A percentile compares a stretch with the other conserved stretches of the same genome.
Conservation (phyloP, 2,797 vertebrate species). For the Rhynchonycteris naso region DNA sequence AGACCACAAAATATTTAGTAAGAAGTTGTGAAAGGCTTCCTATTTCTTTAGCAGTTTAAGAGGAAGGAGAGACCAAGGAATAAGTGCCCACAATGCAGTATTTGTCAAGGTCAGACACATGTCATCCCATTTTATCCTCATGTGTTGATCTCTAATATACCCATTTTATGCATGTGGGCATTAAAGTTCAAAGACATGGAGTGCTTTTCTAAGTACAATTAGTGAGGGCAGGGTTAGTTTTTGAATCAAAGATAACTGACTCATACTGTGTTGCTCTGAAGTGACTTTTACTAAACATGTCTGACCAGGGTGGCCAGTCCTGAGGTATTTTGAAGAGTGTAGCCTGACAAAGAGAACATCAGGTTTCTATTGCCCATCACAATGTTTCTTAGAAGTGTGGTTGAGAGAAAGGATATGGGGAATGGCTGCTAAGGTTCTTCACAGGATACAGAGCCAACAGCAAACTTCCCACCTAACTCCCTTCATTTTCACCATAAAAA, state of each 20-base stretch:
- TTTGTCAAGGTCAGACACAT: not conserved
- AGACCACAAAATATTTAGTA: not conserved
- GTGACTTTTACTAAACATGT: not conserved
- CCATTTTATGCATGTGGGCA: not conserved
- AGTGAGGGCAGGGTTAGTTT: not conserved
- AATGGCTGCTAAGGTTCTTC: not conserved
- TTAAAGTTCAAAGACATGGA: not conserved
- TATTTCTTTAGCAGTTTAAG: not conserved
- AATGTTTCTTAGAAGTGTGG: not conserved
- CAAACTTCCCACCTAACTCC: not conserved
- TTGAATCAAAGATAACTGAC: not conserved
- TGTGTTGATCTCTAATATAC: not conserved
- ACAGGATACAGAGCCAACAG: not conserved
- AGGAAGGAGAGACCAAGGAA: not conserved
- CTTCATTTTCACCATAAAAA: constrained; percentile 58
- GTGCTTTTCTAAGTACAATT: not conserved
- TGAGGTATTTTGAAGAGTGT: not conserved
- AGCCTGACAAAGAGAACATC: not conserved
- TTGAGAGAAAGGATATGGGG: not conserved
- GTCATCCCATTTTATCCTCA: not conserved
- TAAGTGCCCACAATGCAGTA: not conserved
- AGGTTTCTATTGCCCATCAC: not conserved
- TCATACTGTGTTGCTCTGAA: not conserved
- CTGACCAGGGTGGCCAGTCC: not conserved
- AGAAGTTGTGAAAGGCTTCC: not conserved